Base-by-base conservation (phyloP, 2,888 invertebrate species). In the Drosophila ezoana region DNA sequence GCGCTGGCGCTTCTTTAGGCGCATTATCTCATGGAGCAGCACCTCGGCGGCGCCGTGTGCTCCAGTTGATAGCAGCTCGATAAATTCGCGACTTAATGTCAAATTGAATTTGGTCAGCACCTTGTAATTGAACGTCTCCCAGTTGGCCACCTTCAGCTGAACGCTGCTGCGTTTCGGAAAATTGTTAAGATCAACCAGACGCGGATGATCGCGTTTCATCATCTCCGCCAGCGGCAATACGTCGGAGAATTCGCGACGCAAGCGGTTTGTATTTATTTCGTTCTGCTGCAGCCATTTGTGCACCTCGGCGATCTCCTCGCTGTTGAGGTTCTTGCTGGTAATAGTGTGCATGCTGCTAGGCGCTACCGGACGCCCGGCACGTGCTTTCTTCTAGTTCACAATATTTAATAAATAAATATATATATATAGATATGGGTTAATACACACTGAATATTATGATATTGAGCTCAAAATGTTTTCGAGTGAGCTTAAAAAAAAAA, bases 221-320 rank as follows among this genome's bases (percentile, higher is more conserved):
- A 97, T 94, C 92, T 96, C 96, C 0, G 96, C 96, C 87, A 96
- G 14, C 0, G 88, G 81, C n/a, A 79, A 32, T 1, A 95, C 96
- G 92, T 96, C 96, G 11, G 96, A 95, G 90, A 97, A 96, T 88
- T 96, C 96, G 71, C 96, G 94, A 48, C 95, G 93, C 23, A 96
- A 94, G 13, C 74, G 71, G 0, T 52, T n/a, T 0, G 57, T 20
- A 20, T 73, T 60, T 1, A 90, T 63, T 1, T 74, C 54, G 4
- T 78, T 76, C 54, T 74, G 72, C 6, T 71, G 52, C 4, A 90
- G 52, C 89, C 89, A 89, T 0, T 74, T 63, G 20, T 62, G 54
- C 5, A 89, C 65, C 47, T 89, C 76, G 45, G 66, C 48, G 13
- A 75, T 8, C 37, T 90, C 88, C 11, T 74, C 76, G 41, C 40